A percentile compares a stretch with the other conserved stretches of the same genome.
Evolutionary conservation across 53 echinoderm and acorn worm species (phyloP).

Genomic region (Glandiceps talaboti): DNA sequence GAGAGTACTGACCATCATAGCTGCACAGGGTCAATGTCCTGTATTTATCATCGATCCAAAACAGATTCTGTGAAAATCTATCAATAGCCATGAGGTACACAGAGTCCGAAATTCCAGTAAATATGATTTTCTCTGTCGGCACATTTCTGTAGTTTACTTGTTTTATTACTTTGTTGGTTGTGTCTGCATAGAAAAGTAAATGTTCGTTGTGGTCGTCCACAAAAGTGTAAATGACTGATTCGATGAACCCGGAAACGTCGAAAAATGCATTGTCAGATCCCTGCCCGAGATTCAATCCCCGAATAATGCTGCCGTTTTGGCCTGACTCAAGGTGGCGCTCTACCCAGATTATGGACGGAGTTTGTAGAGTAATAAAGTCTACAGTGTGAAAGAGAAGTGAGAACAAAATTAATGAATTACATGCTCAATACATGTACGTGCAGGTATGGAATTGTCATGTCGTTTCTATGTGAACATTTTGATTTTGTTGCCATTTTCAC

Average conservation of each 20-base stretch:
- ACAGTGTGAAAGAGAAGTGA: no score
- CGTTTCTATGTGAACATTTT: no score
- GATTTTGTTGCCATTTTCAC: no score
- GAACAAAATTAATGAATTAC: no score
- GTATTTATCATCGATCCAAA: neutral
- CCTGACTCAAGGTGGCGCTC: neutral
- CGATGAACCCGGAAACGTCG: neutral
- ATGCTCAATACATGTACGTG: no score
- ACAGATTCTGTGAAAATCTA: neutral
- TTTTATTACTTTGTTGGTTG: neutral
- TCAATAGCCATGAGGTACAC: neutral
- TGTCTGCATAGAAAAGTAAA: neutral
- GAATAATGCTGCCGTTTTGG: neutral
- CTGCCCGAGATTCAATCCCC: neutral
- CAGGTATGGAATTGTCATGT: no score
- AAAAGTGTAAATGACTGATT: neutral
- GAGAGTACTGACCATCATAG: neutral
- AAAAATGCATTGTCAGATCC: neutral
- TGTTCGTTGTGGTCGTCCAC: neutral
- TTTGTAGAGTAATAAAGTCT: neutral
- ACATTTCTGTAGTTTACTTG: neutral
- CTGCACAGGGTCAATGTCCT: neutral
- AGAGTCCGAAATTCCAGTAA: neutral
- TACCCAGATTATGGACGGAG: neutral
- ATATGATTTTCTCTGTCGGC: neutral